Conservation (phyloP, 2,113 vertebrate species). For the Leucosticte australis region DNA sequence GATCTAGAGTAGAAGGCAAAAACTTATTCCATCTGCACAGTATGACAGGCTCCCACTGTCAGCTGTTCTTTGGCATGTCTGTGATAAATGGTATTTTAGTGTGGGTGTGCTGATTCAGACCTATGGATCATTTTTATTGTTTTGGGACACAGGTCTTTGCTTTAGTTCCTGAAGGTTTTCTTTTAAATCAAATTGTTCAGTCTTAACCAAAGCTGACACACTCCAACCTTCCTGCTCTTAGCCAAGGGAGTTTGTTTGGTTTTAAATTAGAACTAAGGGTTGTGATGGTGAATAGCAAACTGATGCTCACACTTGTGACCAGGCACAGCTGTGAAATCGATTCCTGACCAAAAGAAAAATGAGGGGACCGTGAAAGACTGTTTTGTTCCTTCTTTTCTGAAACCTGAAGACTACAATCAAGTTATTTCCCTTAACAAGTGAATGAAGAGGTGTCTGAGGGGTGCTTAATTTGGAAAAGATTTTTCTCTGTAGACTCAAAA, state of each 20-base stretch:
- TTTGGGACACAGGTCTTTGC: neutral
- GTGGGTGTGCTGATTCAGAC: neutral
- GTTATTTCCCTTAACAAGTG: neutral
- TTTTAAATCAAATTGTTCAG: neutral
- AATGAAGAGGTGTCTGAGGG: neutral
- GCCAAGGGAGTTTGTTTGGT: neutral
- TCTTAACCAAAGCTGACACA: neutral
- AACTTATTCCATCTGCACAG: neutral
- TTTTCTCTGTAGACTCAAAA: neutral
- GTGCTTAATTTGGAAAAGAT: neutral
- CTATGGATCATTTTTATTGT: neutral
- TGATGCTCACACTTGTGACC: neutral
- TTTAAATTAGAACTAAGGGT: neutral
- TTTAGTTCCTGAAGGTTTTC: neutral
- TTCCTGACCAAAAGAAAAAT: neutral
- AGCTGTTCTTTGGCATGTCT: neutral
- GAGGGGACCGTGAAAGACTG: neutral
- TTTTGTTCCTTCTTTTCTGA: neutral
- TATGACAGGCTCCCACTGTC: neutral
- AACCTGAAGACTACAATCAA: neutral
- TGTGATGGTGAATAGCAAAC: neutral
- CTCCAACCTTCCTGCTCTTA: neutral
- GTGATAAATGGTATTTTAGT: neutral
- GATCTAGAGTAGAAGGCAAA: neutral
- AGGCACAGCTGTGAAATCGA: neutral